Percentiles rank a stretch among this genome's conserved stretches.
Conservation (phyloP, 2,113 vertebrate species). For the Nyctereutes procyonoides region DNA sequence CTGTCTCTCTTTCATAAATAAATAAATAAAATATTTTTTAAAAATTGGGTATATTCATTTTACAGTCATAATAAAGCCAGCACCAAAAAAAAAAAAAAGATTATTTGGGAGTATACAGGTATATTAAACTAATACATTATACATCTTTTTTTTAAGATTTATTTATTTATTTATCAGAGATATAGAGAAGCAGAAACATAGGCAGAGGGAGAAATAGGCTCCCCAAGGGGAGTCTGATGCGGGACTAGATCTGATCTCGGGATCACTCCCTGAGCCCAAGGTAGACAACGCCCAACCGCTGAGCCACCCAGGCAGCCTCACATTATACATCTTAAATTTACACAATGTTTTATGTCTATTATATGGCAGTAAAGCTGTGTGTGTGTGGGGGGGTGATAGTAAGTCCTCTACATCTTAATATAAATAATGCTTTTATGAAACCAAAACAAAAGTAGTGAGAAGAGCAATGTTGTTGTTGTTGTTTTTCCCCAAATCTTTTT, state of each 20-base stretch:
- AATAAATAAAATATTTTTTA: too few relatives aligned
- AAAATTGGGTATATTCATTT: background rate
- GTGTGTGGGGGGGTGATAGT: background rate
- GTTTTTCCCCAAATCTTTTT: background rate
- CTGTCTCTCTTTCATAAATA: too few relatives aligned
- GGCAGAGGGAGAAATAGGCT: too few relatives aligned
- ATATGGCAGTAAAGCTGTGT: background rate
- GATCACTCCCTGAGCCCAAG: too few relatives aligned
- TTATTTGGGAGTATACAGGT: background rate
- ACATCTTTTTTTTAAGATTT: background rate
- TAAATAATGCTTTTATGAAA: background rate
- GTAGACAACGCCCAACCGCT: too few relatives aligned
- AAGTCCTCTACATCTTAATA: background rate
- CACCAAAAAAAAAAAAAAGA: background rate
- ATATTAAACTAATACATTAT: background rate
- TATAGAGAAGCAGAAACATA: too few relatives aligned
- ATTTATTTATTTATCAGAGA: too few relatives aligned
- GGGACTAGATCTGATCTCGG: too few relatives aligned
- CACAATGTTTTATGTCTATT: background rate
- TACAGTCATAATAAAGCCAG: background rate
- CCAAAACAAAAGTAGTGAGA: slow-evolving; percentile 28
- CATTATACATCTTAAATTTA: background rate
- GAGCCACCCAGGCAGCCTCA: too few relatives aligned
- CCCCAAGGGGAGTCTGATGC: too few relatives aligned
- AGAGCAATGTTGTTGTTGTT: background rate